A percentile compares a stretch with the other conserved stretches of the same genome.
phyloP scores from a whole-genome alignment of 2,797 vertebrate genomes.

The Heliangelus exortis region DNA sequence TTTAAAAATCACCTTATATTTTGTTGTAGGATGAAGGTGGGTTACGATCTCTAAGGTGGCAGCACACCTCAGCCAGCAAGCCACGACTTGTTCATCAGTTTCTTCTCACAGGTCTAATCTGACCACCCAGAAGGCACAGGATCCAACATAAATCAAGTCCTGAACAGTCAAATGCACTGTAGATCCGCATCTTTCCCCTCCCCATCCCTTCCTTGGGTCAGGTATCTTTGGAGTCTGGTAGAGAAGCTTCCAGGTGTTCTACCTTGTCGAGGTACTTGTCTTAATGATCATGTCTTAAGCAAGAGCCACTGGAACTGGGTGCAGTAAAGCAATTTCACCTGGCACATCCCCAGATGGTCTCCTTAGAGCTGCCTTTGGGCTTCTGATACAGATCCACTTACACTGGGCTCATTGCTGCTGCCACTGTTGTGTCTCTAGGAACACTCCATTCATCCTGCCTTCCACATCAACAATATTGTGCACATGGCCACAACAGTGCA shows the following conservation, averaged over 20 bases:
- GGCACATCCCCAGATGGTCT: neutral
- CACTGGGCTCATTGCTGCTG: neutral
- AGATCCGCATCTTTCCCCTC: neutral
- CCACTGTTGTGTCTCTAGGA: accelerated
- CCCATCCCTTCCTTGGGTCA: neutral
- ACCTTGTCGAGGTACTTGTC: neutral
- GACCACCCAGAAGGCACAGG: neutral
- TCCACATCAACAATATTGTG: neutral
- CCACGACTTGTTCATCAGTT: neutral
- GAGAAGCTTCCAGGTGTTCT: neutral
- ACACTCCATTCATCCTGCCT: neutral
- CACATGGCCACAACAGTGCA: neutral
- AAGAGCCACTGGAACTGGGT: neutral
- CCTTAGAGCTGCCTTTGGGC: neutral
- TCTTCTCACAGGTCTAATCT: neutral
- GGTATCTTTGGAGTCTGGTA: neutral
- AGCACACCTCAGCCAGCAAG: neutral
- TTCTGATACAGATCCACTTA: neutral
- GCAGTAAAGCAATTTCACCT: constrained; percentile 29
- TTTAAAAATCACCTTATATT: neutral
- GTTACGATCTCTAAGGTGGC: neutral
- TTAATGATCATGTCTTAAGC: neutral
- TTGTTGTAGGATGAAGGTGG: neutral
- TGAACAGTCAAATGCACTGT: neutral
- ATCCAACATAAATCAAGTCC: constrained; percentile 1